Conservation (phyloP, 2,113 vertebrate species). For the Rafetus swinhoei region DNA sequence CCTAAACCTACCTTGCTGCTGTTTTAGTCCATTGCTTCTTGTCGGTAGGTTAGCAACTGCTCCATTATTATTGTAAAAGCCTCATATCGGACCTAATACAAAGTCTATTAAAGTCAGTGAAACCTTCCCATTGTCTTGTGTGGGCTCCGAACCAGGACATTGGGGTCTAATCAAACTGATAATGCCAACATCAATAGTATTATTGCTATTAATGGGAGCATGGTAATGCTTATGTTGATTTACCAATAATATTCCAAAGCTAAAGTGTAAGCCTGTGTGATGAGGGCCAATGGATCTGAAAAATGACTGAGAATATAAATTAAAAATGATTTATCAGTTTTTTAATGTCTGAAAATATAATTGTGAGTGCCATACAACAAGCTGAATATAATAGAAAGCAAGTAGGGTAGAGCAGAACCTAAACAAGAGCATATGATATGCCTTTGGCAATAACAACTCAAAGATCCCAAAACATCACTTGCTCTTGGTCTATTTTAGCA, state of each 20-base stretch:
- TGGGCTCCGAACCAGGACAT: background rate
- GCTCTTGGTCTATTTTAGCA: background rate
- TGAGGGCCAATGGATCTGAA: background rate
- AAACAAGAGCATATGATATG: accelerated
- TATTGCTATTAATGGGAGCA: background rate
- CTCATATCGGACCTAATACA: background rate
- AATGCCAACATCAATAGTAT: background rate
- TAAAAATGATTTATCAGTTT: background rate
- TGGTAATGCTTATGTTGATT: background rate
- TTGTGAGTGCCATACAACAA: background rate
- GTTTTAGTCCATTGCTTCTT: too few species aligned
- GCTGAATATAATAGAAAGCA: background rate
- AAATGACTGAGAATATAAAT: background rate
- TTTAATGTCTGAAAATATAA: background rate
- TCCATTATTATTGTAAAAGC: background rate
- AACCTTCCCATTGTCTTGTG: background rate
- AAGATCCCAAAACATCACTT: slow-evolving; percentile 3
- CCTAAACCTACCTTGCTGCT: too few species aligned
- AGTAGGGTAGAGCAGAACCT: background rate
- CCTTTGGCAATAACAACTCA: background rate
- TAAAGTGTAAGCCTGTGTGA: background rate
- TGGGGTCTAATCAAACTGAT: accelerated
- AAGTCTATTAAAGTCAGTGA: background rate
- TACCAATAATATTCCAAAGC: background rate
- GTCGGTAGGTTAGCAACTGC: background rate